phyloP scores from a whole-genome alignment of 1,140 invertebrate species.

The Riptortus pedestris region DNA sequence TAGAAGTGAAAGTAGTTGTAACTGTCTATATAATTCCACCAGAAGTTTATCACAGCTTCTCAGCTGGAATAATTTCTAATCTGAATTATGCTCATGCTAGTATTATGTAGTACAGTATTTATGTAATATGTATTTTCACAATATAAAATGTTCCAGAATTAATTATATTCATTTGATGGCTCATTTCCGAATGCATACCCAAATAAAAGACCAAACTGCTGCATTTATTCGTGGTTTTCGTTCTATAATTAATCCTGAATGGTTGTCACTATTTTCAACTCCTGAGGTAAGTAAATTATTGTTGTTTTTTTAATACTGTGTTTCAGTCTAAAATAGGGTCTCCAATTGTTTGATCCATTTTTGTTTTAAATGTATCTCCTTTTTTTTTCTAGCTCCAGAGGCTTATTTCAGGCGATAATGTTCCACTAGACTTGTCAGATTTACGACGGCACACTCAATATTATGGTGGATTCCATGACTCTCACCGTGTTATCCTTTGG shows the following conservation, averaged over 20 bases:
- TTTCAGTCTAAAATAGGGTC: too few relatives aligned
- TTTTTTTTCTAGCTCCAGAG: slow-evolving; percentile 56
- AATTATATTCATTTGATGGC: slow-evolving; percentile 98
- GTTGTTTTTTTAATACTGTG: too few relatives aligned
- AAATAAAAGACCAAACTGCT: slow-evolving; percentile 91
- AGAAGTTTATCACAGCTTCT: too few relatives aligned
- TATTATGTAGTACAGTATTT: too few relatives aligned
- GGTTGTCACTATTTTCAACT: slow-evolving; percentile 90
- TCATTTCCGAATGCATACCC: slow-evolving; percentile 92
- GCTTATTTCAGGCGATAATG: slow-evolving; percentile 83
- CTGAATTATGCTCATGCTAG: too few relatives aligned
- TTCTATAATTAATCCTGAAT: slow-evolving; percentile 88
- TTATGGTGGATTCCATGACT: slow-evolving; percentile 98
- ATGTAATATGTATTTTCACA: too few relatives aligned
- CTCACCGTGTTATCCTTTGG: slow-evolving; percentile 95
- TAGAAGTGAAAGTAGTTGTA: too few relatives aligned
- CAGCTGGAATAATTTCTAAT: too few relatives aligned
- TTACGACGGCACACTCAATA: slow-evolving; percentile 90
- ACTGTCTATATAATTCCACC: too few relatives aligned
- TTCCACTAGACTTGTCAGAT: slow-evolving; percentile 81
- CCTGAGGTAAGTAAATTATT: slow-evolving; percentile 61
- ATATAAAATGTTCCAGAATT: slow-evolving; percentile 75
- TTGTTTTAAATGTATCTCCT: background rate
- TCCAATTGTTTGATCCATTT: too few relatives aligned
- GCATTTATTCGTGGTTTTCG: slow-evolving; percentile 95